Conservation (phyloP, 2,113 vertebrate species). For the Amphiprion ocellaris region DNA sequence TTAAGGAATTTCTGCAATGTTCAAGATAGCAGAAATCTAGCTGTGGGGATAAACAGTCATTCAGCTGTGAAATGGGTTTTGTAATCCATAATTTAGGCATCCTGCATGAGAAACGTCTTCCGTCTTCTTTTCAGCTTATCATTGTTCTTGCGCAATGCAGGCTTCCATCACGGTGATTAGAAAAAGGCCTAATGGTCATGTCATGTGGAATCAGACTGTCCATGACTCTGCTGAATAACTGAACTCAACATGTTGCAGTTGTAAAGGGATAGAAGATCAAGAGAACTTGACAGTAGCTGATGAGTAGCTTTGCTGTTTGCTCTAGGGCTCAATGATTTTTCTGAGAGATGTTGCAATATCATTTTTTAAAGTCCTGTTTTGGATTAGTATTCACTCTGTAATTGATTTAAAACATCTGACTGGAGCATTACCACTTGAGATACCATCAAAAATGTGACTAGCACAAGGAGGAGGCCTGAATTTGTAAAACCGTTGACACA, state of each 20-base stretch:
- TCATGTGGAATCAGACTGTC: slow-evolving; percentile 1
- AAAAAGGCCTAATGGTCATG: slow-evolving; percentile 1
- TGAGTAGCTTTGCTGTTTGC: background rate
- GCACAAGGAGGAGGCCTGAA: no score
- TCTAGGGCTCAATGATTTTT: no score
- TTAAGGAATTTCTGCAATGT: background rate
- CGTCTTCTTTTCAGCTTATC: background rate
- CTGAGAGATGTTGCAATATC: no score
- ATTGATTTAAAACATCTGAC: no score
- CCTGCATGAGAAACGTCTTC: background rate
- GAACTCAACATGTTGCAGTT: background rate
- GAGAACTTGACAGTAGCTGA: background rate
- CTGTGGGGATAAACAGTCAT: slow-evolving; percentile 15
- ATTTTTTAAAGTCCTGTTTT: no score
- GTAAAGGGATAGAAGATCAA: background rate
- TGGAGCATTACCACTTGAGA: no score
- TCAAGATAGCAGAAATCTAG: slow-evolving; percentile 6
- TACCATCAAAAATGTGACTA: no score
- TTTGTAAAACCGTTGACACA: no score
- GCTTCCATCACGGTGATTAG: background rate
- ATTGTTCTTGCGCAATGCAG: background rate
- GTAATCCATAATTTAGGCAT: background rate
- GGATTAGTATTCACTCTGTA: no score
- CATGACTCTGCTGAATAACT: background rate
- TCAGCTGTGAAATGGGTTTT: slow-evolving; percentile 11